phyloP scores from a whole-genome alignment of 2,113 vertebrate genomes.

The Anas platyrhynchos region DNA sequence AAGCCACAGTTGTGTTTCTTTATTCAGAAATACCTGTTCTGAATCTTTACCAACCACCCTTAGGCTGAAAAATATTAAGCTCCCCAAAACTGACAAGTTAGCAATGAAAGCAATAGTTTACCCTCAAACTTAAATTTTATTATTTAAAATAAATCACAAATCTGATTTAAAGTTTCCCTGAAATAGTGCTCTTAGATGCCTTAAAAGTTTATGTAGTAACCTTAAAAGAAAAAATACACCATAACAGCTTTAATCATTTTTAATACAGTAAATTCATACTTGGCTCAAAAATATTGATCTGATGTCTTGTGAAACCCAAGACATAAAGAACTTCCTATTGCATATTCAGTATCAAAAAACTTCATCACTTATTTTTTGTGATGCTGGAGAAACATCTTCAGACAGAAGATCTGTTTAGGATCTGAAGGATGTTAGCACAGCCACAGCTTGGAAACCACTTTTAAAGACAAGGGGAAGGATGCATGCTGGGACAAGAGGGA shows the following conservation, averaged over 20 bases:
- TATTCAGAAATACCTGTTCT: not conserved
- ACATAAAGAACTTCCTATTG: not conserved
- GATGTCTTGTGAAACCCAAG: not conserved
- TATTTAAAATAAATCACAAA: not conserved
- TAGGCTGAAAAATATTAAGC: not conserved
- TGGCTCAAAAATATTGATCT: not conserved
- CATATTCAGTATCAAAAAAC: not conserved
- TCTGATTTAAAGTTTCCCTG: not conserved
- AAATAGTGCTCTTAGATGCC: not conserved
- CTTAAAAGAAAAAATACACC: not conserved
- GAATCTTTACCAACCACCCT: not conserved
- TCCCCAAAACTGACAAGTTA: not conserved
- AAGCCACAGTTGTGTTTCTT: not conserved
- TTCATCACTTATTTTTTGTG: accelerated
- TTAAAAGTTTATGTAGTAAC: not conserved
- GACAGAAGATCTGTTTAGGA: not conserved
- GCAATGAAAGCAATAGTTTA: not conserved
- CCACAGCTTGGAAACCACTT: not conserved
- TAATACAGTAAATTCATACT: not conserved
- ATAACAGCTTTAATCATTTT: not conserved
- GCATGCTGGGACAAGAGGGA: constrained; percentile 29
- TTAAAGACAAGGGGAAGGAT: not conserved
- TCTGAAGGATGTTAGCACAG: not conserved
- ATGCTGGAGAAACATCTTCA: not conserved
- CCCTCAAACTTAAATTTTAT: not conserved